phyloP scores from a whole-genome alignment of 2,888 invertebrate species.

The Tolmerus cingulatus region DNA sequence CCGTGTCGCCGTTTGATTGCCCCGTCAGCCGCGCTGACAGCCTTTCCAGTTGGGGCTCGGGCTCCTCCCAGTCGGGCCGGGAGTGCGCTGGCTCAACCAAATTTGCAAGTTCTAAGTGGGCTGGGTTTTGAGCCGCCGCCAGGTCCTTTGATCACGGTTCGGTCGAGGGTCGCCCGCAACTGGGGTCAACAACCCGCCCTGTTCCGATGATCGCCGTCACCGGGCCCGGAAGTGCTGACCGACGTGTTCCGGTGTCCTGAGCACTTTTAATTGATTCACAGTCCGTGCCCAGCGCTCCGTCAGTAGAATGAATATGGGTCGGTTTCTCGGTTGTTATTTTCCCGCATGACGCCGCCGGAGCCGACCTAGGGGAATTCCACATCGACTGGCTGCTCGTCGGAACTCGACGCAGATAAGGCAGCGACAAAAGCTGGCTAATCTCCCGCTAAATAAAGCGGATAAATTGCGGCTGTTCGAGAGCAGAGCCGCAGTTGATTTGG shows the following conservation, averaged over 20 bases:
- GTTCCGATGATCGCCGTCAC: neutral
- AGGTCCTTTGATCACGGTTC: neutral
- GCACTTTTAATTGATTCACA: neutral
- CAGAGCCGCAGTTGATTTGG: neutral
- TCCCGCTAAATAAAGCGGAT: neutral
- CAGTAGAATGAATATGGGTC: neutral
- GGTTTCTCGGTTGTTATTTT: neutral
- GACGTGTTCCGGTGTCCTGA: constrained; percentile 30
- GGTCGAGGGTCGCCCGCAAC: neutral
- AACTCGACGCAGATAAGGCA: neutral
- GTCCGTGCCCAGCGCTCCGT: neutral
- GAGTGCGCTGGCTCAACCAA: neutral
- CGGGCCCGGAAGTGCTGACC: neutral
- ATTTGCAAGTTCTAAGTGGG: neutral
- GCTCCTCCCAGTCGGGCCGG: neutral
- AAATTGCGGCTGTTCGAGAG: neutral
- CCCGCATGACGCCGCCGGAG: neutral
- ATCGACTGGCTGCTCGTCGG: neutral
- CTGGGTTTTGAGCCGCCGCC: neutral
- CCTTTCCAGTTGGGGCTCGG: neutral
- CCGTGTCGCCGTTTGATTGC: neutral
- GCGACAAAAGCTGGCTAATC: neutral
- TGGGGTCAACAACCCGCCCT: neutral
- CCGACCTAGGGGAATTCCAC: neutral
- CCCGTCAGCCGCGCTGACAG: neutral